These are phyloP conservation scores for Yponomeuta sedellus DNA, from an alignment of 2,888 invertebrate genomes.

Conservation along the genomic window DNA sequence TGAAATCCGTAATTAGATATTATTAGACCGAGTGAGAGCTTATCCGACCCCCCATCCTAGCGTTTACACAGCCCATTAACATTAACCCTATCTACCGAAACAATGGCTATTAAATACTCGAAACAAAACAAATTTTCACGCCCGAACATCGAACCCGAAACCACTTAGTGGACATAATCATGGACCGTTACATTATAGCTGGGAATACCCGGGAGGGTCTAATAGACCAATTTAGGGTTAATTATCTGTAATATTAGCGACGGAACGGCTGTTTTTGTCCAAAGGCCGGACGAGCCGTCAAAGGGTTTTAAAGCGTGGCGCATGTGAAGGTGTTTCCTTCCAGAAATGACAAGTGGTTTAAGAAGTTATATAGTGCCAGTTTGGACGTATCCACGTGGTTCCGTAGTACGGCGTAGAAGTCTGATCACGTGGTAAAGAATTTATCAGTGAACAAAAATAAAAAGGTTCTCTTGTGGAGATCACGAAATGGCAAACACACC, in stretches of 20 bases:
- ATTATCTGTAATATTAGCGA: constrained; percentile 10
- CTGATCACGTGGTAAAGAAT: too few species aligned
- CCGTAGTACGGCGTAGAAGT: too few species aligned
- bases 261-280: background rate
- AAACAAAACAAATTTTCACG: constrained; percentile 3
- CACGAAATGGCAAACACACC: too few species aligned
- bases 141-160: background rate
- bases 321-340: background rate
- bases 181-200: constrained; percentile 4
- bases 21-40: too few species aligned
- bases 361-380: background rate
- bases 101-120: background rate
- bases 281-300: background rate
- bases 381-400: too few species aligned
- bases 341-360: background rate
- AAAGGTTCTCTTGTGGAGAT: too few species aligned
- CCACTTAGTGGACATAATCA: constrained; percentile 11
- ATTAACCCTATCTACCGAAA: background rate
- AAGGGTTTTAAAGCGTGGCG: background rate
- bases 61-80: background rate
- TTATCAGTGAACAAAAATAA: too few species aligned
- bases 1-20: too few species aligned
- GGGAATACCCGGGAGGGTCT: constrained; percentile 1
- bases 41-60: background rate
- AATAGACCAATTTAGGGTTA: constrained; percentile 8